Conservation (phyloP, 2,113 vertebrate genomes). For the Urocynchramus pylzowi region DNA sequence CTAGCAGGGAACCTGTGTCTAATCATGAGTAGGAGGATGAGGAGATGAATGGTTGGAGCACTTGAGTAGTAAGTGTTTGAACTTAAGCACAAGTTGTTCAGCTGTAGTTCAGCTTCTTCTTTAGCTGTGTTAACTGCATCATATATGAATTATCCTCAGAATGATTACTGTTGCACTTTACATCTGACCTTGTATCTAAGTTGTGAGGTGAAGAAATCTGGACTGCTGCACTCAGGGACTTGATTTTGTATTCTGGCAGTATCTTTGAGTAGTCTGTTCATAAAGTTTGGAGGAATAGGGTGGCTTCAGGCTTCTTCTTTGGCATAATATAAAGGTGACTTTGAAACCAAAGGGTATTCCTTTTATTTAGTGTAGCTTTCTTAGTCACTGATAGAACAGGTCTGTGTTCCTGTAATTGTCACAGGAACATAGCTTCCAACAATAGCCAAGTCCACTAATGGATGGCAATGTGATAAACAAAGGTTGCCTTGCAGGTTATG, state of each 20-base stretch:
- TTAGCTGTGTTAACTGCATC: not conserved
- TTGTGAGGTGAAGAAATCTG: not conserved
- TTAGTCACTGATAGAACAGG: not conserved
- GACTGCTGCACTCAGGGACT: not conserved
- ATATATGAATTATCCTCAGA: not conserved
- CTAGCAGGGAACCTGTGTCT: not conserved
- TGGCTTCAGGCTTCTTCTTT: not conserved
- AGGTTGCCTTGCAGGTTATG: not conserved
- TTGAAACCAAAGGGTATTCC: not conserved
- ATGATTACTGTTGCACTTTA: not conserved
- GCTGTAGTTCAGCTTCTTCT: not conserved
- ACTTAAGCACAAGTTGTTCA: not conserved
- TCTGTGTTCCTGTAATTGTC: not conserved
- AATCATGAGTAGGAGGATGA: not conserved
- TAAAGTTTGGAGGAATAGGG: not conserved
- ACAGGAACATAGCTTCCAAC: not conserved
- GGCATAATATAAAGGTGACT: not conserved
- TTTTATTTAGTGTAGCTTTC: not conserved
- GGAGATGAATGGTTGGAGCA: not conserved
- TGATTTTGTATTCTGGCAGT: not conserved
- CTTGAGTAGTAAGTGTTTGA: not conserved
- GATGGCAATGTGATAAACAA: not conserved
- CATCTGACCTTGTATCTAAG: not conserved
- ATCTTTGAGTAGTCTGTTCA: not conserved
- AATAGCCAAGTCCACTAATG: not conserved